A percentile compares a stretch with the other conserved stretches of the same genome.
These are phyloP conservation scores for Channa maculata DNA, from an alignment of 2,113 vertebrate species.

Conservation along the genomic window DNA sequence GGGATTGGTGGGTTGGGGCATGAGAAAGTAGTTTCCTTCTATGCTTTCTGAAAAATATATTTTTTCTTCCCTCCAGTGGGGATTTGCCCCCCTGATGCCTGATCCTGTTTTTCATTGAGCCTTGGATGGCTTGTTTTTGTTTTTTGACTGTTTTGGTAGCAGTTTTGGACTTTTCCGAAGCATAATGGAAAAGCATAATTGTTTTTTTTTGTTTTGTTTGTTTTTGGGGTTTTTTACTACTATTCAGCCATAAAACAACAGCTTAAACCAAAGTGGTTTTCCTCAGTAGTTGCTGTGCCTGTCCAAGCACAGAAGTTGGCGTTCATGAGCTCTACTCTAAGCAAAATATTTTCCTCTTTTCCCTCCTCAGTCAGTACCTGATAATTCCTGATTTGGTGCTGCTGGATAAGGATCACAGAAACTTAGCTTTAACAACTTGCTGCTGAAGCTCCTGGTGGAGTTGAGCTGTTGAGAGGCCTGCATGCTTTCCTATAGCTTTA, in stretches of 20 bases:
- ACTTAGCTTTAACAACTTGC: constrained; percentile 75
- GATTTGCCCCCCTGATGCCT: constrained; percentile 37
- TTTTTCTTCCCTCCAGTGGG: constrained; percentile 28
- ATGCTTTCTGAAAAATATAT: constrained; percentile 8
- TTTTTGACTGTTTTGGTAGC: constrained; percentile 68
- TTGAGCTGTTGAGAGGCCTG: constrained; percentile 58
- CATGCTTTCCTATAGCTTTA: constrained; percentile 75
- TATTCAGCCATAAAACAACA: constrained; percentile 94
- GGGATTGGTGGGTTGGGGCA: constrained; percentile 38
- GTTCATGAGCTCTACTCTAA: constrained; percentile 88
- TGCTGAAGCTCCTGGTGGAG: constrained; percentile 62
- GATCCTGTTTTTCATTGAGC: constrained; percentile 53
- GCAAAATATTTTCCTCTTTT: constrained; percentile 83
- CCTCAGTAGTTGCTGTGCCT: constrained; percentile 98
- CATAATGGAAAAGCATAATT: constrained; percentile 69
- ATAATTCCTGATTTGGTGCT: constrained; percentile 61
- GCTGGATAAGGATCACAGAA: constrained; percentile 65
- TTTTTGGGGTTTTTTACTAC: constrained; percentile 76
- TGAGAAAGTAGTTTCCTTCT: constrained; percentile 50
- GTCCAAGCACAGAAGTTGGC: constrained; percentile 89
- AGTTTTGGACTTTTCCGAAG: constrained; percentile 85
- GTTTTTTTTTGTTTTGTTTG: neutral
- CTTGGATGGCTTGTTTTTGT: constrained; percentile 55
- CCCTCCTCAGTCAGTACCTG: constrained; percentile 83
- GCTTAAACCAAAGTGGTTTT: constrained; percentile 99